These are phyloP conservation scores for Genyomyrus donnyi DNA, from an alignment of 2,113 vertebrate genomes.

Conservation along the genomic window DNA sequence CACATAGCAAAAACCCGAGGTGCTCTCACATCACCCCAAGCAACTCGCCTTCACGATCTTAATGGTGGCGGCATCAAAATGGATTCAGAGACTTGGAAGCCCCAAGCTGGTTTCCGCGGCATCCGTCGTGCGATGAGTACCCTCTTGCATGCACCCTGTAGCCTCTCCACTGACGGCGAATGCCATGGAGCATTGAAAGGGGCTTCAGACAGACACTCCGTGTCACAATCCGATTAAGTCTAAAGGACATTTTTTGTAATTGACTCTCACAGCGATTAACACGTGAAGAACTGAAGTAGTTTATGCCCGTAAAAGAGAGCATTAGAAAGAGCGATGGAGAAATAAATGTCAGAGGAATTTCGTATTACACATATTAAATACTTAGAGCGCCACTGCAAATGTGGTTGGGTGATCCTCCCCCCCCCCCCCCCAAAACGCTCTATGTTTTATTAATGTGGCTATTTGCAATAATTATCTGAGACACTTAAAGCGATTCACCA, in stretches of 20 bases:
- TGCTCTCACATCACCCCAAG: background rate
- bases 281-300: slow-evolving; percentile 25
- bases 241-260: slow-evolving; percentile 20
- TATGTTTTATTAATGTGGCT: slow-evolving; percentile 47
- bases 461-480: slow-evolving; percentile 52
- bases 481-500: slow-evolving; percentile 40
- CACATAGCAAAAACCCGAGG: background rate
- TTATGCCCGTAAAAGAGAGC: slow-evolving; percentile 29
- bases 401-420: slow-evolving; percentile 2
- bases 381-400: slow-evolving; percentile 23
- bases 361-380: slow-evolving; percentile 28
- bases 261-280: slow-evolving; percentile 26
- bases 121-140: slow-evolving; percentile 16
- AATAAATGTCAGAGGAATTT: slow-evolving; percentile 8
- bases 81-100: background rate
- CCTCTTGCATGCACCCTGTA: background rate
- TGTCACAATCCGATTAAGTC: slow-evolving; percentile 18
- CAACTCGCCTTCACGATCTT: background rate
- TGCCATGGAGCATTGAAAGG: slow-evolving; percentile 11
- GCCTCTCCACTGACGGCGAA: background rate
- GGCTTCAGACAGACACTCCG: slow-evolving; percentile 21
- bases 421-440: background rate
- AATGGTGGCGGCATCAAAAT: background rate
- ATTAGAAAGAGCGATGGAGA: slow-evolving; percentile 25
- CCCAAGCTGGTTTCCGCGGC: background rate